phyloP scores from a whole-genome alignment of 2,113 vertebrate species.

The Thalassarche chlororhynchos region DNA sequence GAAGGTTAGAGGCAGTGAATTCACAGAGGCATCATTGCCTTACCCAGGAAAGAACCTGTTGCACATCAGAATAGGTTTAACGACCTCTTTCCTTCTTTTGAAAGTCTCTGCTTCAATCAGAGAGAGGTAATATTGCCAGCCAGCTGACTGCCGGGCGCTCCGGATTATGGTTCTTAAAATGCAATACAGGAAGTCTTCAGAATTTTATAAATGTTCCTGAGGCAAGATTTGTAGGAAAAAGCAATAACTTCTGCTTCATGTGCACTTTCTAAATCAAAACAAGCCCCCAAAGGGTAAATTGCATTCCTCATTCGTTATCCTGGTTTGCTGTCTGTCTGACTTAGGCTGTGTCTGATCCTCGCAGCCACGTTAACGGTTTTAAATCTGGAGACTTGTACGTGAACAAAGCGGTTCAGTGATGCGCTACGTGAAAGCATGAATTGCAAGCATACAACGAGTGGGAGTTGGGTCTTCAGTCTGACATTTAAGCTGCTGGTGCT shows the following conservation, averaged over 20 bases:
- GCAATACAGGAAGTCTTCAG: neutral
- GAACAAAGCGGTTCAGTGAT: neutral
- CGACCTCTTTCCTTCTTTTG: neutral
- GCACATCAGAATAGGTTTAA: neutral
- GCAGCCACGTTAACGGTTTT: fast-evolving
- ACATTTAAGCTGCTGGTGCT: neutral
- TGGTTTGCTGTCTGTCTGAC: neutral
- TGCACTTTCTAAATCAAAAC: slow-evolving; percentile 5
- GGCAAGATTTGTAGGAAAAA: neutral
- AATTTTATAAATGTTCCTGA: neutral
- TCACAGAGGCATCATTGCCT: neutral
- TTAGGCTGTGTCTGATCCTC: neutral
- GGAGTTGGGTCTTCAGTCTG: neutral
- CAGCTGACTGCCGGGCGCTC: neutral
- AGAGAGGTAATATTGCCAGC: neutral
- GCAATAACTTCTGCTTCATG: neutral
- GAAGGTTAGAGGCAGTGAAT: neutral
- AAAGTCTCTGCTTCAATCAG: neutral
- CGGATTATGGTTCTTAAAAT: neutral
- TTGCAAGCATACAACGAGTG: fast-evolving
- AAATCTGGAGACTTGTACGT: neutral
- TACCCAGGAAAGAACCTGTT: neutral
- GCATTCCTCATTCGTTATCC: neutral
- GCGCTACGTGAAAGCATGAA: neutral
- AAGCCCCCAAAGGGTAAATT: neutral